Evolutionary conservation across 2,888 invertebrate species (phyloP).

Genomic region (Copidosoma aretas): DNA sequence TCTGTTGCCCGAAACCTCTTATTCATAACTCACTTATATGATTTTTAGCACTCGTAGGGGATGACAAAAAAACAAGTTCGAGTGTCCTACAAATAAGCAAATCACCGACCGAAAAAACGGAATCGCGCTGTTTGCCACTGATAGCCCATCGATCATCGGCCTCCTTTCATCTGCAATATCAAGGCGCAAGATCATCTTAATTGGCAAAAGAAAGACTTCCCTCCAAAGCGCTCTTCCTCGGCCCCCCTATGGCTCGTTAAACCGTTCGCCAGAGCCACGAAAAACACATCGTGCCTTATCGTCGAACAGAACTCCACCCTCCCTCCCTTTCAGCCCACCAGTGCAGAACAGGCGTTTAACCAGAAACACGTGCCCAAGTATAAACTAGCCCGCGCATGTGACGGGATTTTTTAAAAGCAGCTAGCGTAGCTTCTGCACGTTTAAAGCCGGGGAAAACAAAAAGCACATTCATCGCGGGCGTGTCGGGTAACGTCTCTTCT

Average conservation of each 20-base stretch:
- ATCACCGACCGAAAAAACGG: no score
- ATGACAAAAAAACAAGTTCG: no score
- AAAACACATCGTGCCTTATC: no score
- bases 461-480: constrained; percentile 40
- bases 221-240: background rate
- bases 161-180: no score
- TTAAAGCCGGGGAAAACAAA: constrained; percentile 28
- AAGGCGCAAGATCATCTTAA: background rate
- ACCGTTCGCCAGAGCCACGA: background rate
- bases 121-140: background rate
- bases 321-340: background rate
- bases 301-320: no score
- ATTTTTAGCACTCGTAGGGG: no score
- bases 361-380: constrained; percentile 31
- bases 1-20: no score
- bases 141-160: background rate
- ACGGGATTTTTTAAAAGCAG: background rate
- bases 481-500: constrained; percentile 31
- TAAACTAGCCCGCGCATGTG: background rate
- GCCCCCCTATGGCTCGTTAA: background rate
- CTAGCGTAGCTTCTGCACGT: background rate
- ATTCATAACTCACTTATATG: no score
- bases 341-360: constrained; percentile 11
- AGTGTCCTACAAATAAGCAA: no score
- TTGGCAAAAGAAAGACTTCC: background rate